Evolutionary conservation across 2,888 invertebrate species (phyloP).

Genomic region (Epirrita christyi): DNA sequence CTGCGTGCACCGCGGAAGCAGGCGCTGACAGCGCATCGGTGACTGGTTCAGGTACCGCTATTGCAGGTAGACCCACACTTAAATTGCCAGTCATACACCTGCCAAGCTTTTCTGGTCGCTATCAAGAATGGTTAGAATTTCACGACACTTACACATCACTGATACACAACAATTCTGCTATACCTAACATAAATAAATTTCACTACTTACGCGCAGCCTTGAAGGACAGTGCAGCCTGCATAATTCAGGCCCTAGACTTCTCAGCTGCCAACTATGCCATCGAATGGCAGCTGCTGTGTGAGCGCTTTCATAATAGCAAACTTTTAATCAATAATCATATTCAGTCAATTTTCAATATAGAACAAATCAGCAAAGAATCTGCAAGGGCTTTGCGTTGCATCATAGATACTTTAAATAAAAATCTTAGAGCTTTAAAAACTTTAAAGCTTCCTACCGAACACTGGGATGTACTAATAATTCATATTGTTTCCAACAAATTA

Average conservation of each 20-base stretch:
- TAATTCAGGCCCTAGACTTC: slow-evolving; percentile 16
- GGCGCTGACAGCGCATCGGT: slow-evolving; percentile 13
- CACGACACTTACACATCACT: slow-evolving; percentile 27
- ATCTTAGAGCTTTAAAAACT: slow-evolving; percentile 23
- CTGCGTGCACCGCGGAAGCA: not conserved
- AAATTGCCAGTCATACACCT: slow-evolving; percentile 27
- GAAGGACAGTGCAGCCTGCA: slow-evolving; percentile 22
- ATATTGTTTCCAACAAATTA: slow-evolving; percentile 22
- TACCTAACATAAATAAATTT: slow-evolving; percentile 30
- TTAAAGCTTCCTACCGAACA: slow-evolving; percentile 23
- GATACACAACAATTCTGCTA: slow-evolving; percentile 17
- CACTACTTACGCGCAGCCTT: slow-evolving; percentile 27
- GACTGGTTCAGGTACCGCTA: slow-evolving; percentile 20
- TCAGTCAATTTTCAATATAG: slow-evolving; percentile 27
- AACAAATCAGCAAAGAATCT: slow-evolving; percentile 23
- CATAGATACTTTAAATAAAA: slow-evolving; percentile 22
- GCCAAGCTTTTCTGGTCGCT: slow-evolving; percentile 24
- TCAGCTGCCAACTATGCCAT: slow-evolving; percentile 28
- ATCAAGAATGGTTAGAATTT: slow-evolving; percentile 34
- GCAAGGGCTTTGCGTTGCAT: slow-evolving; percentile 1
- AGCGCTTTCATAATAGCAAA: slow-evolving; percentile 27
- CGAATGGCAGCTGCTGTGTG: slow-evolving; percentile 22
- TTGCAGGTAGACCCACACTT: slow-evolving; percentile 16
- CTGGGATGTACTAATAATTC: slow-evolving; percentile 28
- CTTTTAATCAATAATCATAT: slow-evolving; percentile 25